These are phyloP conservation scores for Meghimatium bilineatum DNA, from an alignment of 2,888 invertebrate genomes.

Conservation along the genomic window DNA sequence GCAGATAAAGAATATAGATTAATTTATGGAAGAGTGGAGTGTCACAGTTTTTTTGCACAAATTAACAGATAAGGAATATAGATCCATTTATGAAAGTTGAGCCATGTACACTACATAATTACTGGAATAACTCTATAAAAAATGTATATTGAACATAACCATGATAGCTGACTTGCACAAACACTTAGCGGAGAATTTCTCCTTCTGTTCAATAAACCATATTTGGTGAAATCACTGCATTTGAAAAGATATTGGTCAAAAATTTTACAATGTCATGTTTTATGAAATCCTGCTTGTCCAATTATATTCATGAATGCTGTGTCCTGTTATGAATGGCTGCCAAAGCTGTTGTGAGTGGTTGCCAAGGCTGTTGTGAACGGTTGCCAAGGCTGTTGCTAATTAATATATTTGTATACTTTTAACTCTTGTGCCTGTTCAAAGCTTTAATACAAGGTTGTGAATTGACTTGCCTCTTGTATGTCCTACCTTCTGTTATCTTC, in stretches of 20 bases:
- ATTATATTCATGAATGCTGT: not conserved
- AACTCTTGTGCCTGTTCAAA: slow-evolving; percentile 43
- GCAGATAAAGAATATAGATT: too few species aligned
- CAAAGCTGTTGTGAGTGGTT: slow-evolving; percentile 40
- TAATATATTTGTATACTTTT: slow-evolving; percentile 22
- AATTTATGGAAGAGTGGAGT: too few species aligned
- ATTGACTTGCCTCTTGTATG: slow-evolving; percentile 31
- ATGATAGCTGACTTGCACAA: too few species aligned
- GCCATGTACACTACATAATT: too few species aligned
- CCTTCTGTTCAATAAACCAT: too few species aligned
- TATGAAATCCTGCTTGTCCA: not conserved
- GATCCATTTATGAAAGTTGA: too few species aligned
- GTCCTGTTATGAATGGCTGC: not conserved
- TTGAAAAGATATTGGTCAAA: not conserved
- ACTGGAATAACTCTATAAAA: too few species aligned
- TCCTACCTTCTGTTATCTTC: slow-evolving; percentile 21
- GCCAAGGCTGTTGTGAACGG: not conserved
- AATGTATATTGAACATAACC: too few species aligned
- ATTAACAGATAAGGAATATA: too few species aligned
- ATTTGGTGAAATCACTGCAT: too few species aligned
- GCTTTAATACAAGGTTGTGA: slow-evolving; percentile 44
- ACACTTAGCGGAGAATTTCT: too few species aligned
- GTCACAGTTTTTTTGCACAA: too few species aligned
- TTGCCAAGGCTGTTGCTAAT: slow-evolving; percentile 34
- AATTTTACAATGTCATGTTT: not conserved